phyloP scores from a whole-genome alignment of 2,797 vertebrate genomes.

The Crocidura indochinensis region DNA sequence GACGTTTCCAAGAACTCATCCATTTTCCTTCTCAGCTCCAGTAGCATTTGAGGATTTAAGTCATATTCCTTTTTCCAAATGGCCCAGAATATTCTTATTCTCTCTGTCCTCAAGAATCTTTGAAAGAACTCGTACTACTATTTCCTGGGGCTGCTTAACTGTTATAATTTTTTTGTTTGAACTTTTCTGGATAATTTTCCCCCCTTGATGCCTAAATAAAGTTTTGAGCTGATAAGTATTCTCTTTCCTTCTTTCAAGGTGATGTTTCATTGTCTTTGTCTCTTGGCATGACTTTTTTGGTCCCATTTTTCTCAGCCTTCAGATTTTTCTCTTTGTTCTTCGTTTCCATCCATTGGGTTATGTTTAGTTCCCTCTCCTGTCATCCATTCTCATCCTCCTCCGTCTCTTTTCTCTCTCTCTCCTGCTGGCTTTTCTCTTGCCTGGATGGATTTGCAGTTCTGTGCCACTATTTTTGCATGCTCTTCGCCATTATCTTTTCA shows the following conservation, averaged over 20 bases:
- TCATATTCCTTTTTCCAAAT: neutral
- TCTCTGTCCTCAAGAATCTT: too few species aligned
- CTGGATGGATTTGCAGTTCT: neutral
- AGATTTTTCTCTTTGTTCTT: neutral
- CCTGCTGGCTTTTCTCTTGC: neutral
- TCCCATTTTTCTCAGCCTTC: neutral
- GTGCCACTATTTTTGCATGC: neutral
- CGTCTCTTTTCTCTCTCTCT: neutral
- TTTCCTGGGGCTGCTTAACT: neutral
- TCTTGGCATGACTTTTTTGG: neutral
- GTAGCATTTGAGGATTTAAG: neutral
- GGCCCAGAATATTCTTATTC: too few species aligned
- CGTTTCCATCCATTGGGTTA: neutral
- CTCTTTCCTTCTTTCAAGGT: neutral
- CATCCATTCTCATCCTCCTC: neutral
- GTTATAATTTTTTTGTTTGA: neutral
- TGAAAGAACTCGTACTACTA: neutral
- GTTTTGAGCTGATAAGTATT: too few species aligned
- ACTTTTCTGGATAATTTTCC: neutral
- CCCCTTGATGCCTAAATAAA: too few species aligned
- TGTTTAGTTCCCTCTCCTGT: neutral
- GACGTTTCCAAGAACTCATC: neutral
- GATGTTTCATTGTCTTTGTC: neutral
- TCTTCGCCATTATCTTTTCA: neutral
- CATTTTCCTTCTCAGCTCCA: neutral